A percentile compares a stretch with the other conserved stretches of the same genome.
phyloP scores from a whole-genome alignment of 2,113 vertebrate genomes.

The Passer domesticus region DNA sequence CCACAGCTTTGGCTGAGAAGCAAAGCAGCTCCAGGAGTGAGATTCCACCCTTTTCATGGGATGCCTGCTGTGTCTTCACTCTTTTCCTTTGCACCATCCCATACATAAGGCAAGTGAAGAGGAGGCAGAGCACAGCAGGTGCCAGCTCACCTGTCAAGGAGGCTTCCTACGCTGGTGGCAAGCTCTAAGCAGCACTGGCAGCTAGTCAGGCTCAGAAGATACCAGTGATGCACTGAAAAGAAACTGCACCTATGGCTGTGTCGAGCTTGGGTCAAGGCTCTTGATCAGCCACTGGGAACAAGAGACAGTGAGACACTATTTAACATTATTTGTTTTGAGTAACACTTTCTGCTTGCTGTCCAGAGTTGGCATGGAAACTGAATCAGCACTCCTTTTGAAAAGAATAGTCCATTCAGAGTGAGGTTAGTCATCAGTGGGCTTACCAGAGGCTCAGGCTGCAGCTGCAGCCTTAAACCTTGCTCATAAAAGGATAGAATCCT shows the following conservation, averaged over 20 bases:
- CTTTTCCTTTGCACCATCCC: neutral
- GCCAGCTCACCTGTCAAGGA: neutral
- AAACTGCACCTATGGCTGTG: neutral
- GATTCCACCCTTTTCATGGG: neutral
- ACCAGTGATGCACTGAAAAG: neutral
- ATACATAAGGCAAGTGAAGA: neutral
- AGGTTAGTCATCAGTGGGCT: constrained; percentile 37
- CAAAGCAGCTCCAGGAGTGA: neutral
- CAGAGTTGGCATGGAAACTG: constrained; percentile 64
- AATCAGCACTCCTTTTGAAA: constrained; percentile 10
- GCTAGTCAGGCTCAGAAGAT: neutral
- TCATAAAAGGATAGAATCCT: neutral
- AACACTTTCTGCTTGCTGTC: constrained; percentile 28
- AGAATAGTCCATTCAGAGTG: neutral
- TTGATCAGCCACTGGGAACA: neutral
- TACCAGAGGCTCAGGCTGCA: neutral
- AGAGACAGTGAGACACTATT: neutral
- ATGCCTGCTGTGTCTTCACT: neutral
- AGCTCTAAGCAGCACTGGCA: neutral
- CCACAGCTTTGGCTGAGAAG: neutral
- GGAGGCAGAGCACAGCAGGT: neutral
- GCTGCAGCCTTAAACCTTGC: constrained; percentile 13
- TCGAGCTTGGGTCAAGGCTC: neutral
- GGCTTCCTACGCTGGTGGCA: neutral
- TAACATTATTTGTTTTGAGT: constrained; percentile 30